These are phyloP conservation scores for Tichodroma muraria DNA, from an alignment of 2,113 vertebrate species.

Conservation along the genomic window DNA sequence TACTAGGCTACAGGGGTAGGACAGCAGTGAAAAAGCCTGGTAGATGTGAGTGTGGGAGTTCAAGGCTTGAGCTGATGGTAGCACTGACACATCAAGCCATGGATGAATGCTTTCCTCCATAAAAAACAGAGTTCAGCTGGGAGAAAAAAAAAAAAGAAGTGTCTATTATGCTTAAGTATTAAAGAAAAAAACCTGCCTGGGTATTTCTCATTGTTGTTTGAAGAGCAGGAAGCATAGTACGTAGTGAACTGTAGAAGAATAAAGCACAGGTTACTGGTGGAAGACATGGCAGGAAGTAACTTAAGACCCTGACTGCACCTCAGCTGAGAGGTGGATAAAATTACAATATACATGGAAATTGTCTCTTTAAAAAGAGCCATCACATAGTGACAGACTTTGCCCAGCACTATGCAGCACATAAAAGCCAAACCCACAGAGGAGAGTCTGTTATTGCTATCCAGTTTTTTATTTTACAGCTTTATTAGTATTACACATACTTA, in stretches of 20 bases:
- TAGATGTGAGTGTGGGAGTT: background rate
- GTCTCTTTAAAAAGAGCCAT: background rate
- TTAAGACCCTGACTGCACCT: background rate
- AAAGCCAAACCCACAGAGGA: background rate
- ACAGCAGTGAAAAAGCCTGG: background rate
- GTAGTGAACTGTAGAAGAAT: background rate
- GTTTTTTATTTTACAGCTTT: background rate
- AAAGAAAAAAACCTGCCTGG: background rate
- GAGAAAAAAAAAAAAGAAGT: no score
- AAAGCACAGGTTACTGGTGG: background rate
- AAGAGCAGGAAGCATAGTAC: background rate
- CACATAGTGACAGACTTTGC: background rate
- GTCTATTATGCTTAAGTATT: background rate
- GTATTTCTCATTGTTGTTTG: background rate
- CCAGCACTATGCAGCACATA: background rate
- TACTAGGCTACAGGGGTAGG: background rate
- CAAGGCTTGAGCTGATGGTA: background rate
- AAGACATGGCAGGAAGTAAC: background rate
- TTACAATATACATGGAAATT: background rate
- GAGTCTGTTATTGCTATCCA: background rate
- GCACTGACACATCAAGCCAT: accelerated
- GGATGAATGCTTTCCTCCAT: background rate
- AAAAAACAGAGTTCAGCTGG: background rate
- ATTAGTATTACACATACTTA: background rate
- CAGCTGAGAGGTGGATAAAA: background rate